These are phyloP conservation scores for Notodonta dromedarius DNA, from an alignment of 2,888 invertebrate genomes.

Conservation along the genomic window DNA sequence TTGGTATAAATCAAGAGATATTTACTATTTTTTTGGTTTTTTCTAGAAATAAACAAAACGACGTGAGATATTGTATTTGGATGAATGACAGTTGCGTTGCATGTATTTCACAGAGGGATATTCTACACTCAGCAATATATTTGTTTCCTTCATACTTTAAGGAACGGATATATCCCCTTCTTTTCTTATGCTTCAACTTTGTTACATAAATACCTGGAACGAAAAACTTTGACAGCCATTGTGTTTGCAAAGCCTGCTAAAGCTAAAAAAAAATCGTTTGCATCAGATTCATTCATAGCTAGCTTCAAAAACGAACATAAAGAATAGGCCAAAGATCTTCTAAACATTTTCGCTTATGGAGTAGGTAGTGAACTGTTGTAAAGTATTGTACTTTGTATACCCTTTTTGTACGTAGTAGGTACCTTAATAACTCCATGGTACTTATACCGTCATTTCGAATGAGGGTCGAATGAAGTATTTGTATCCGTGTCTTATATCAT, in stretches of 20 bases:
- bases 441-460: too few relatives aligned
- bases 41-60: slow-evolving; percentile 8
- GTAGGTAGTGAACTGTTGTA: too few relatives aligned
- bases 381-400: too few relatives aligned
- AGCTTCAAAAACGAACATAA: background rate
- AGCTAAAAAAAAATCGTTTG: background rate
- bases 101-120: background rate
- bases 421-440: too few relatives aligned
- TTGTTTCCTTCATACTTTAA: background rate
- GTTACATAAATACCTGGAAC: background rate
- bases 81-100: background rate
- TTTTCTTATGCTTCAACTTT: background rate
- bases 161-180: background rate
- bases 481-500: too few relatives aligned
- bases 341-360: too few relatives aligned
- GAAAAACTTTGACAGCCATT: background rate
- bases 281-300: background rate
- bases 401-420: too few relatives aligned
- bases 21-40: slow-evolving; percentile 3
- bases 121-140: too few relatives aligned
- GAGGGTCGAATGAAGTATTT: too few relatives aligned
- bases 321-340: too few relatives aligned
- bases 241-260: background rate
- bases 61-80: background rate
- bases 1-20: background rate